Conservation (phyloP, 2,888 invertebrate species). For the Drosophila pseudotakahashii region DNA sequence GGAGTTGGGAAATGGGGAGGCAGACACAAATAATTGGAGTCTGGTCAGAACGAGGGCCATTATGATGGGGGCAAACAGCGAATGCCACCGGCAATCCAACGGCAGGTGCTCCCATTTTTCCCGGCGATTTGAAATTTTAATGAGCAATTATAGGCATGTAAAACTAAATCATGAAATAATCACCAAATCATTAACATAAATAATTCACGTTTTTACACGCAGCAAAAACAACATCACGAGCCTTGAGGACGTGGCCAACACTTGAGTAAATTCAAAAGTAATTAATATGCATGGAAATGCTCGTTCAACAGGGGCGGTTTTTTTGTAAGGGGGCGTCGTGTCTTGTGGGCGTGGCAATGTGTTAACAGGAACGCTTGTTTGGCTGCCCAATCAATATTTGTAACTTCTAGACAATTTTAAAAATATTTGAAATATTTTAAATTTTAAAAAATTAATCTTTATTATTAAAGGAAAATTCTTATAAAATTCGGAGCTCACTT, state of each 20-base stretch:
- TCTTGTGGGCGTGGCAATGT: slow-evolving; percentile 30
- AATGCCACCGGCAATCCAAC: neutral
- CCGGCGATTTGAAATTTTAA: slow-evolving; percentile 60
- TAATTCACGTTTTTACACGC: slow-evolving; percentile 57
- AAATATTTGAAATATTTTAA: too few species aligned
- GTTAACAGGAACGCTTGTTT: slow-evolving; percentile 7
- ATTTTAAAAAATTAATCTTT: too few species aligned
- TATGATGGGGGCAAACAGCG: slow-evolving; percentile 29
- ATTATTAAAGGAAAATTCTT: too few species aligned
- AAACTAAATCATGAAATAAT: slow-evolving; percentile 62
- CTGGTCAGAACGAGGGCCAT: slow-evolving; percentile 27
- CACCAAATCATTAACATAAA: slow-evolving; percentile 65
- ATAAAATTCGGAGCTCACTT: too few species aligned
- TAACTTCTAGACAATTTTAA: too few species aligned
- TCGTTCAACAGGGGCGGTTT: slow-evolving; percentile 6
- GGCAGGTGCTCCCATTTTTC: slow-evolving; percentile 34
- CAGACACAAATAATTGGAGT: slow-evolving; percentile 39
- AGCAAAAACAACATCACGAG: slow-evolving; percentile 38
- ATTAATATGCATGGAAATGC: slow-evolving; percentile 73
- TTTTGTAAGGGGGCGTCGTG: neutral
- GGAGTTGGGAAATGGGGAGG: neutral
- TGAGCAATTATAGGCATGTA: slow-evolving; percentile 63
- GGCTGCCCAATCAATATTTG: neutral
- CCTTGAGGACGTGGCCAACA: slow-evolving; percentile 25
- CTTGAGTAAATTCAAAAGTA: slow-evolving; percentile 47